Evolutionary conservation across 1,140 invertebrate species (phyloP), one percentile per base, ranked within the genome.

Genomic region (Papilio machaon): DNA sequence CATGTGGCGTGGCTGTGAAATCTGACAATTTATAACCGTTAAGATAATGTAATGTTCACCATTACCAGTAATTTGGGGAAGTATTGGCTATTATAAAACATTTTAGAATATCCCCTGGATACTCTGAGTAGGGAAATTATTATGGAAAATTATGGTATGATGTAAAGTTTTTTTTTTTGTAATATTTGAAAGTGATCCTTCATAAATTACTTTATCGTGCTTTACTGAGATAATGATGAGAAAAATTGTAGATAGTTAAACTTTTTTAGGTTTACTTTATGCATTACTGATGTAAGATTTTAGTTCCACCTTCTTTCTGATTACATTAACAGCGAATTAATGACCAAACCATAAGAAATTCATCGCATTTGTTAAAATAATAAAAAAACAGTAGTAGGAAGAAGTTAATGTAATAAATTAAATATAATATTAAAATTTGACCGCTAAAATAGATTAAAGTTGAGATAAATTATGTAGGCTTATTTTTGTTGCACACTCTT

Each of bases 11-110:
- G 70, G 77, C 81, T 85, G 83, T 87, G 87, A 87, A 88, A 85
- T 87, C 83, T 87, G 81, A 85, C 85, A 85, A 86, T 88, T 90
- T 87, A 88, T 89, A 86, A 86, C 83, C 80, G 79, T 85, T 84
- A 85, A 87, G 80, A 83, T 90, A 84, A 85, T 83, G 83, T 88
- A 83, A 85, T 84, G 76, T 60, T 78, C 54, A n/a, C 76, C 76
- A 78, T 78, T 78, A 78, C 76, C 23, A 78, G 76, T 78, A 78
- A 78, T 78, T 78, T 78, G 43, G 76, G 76, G 52, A 78, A 78
- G 76, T 78, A 78, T 76, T 79, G 78, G 80, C 82, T 84, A 90
- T 89, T 89, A 89, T 81, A 79, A 73, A 82, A 86, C 86, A 89
- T 89, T 90, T 88, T 82, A 78, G 79, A 81, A 84, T 87, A 87